Percentiles rank a stretch among this genome's conserved stretches.
Conservation (phyloP, 2,113 vertebrate genomes). For the Pteropus alecto region DNA sequence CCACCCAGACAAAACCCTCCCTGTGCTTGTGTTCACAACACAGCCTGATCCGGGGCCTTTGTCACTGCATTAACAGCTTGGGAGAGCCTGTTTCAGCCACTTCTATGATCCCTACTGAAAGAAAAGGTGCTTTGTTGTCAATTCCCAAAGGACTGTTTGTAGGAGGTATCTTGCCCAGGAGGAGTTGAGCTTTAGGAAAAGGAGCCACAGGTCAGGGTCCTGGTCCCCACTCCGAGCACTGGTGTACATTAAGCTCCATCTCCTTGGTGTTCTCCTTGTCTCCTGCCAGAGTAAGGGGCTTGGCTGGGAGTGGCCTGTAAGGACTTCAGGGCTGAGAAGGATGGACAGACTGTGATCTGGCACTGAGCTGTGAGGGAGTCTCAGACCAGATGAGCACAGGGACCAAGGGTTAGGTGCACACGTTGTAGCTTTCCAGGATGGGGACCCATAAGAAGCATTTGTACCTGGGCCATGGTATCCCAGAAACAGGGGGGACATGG, state of each 20-base stretch:
- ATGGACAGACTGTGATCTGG: neutral
- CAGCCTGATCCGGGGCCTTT: neutral
- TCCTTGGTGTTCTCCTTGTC: neutral
- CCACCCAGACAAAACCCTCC: neutral
- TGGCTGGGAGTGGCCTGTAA: neutral
- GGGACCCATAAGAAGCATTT: neutral
- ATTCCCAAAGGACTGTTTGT: neutral
- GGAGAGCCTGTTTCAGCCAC: neutral
- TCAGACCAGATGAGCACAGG: neutral
- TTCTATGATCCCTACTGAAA: neutral
- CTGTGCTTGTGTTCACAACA: too few relatives aligned
- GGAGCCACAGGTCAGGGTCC: neutral
- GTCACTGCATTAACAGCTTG: neutral
- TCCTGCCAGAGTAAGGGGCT: neutral
- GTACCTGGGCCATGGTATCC: accelerated
- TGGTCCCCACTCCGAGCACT: neutral
- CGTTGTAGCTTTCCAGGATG: neutral
- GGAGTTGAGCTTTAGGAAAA: neutral
- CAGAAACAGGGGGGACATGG: accelerated
- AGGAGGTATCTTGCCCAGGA: neutral
- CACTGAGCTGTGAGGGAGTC: neutral
- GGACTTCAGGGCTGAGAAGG: neutral
- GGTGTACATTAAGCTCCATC: accelerated
- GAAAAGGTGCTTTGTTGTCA: neutral
- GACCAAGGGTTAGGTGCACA: neutral